Evolutionary conservation across 2,113 vertebrate genomes (phyloP).

Genomic region (Alosa alosa): DNA sequence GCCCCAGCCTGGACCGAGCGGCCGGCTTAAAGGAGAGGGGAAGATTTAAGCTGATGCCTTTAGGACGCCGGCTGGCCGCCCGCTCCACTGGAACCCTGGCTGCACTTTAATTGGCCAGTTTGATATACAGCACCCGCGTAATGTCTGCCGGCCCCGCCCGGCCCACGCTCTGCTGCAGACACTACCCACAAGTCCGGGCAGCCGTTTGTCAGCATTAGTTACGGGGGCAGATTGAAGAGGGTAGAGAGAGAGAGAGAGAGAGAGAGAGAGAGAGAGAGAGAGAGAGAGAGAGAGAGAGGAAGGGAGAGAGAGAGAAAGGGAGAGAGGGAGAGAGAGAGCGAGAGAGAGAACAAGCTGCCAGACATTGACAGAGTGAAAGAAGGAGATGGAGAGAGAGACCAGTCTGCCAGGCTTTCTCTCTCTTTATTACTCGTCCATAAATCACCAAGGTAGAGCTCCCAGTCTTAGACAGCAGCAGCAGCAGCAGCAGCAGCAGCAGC

Average conservation of each 20-base stretch:
- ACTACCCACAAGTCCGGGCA: neutral
- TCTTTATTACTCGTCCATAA: neutral
- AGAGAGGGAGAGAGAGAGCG: neutral
- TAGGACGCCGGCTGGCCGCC: neutral
- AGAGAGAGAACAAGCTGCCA: neutral
- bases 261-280: neutral
- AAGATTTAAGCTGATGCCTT: neutral
- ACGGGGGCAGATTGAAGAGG: neutral
- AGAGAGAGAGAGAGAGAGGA: neutral
- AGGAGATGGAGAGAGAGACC: neutral
- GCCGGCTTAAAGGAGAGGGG: neutral
- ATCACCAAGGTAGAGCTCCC: neutral
- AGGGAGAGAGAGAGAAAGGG: neutral
- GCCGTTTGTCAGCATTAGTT: slow-evolving; percentile 11
- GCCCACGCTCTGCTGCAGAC: neutral
- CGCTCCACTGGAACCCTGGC: neutral
- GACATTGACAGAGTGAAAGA: neutral
- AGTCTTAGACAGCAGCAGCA: neutral
- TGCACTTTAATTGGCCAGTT: neutral
- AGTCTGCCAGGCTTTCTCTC: neutral
- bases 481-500: neutral
- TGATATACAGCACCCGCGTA: neutral
- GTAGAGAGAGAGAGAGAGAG: neutral
- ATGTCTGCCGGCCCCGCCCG: neutral
- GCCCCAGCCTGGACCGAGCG: slow-evolving; percentile 21